These are phyloP conservation scores for Capitulum mitella DNA, from an alignment of 2,888 invertebrate species.

Conservation along the genomic window DNA sequence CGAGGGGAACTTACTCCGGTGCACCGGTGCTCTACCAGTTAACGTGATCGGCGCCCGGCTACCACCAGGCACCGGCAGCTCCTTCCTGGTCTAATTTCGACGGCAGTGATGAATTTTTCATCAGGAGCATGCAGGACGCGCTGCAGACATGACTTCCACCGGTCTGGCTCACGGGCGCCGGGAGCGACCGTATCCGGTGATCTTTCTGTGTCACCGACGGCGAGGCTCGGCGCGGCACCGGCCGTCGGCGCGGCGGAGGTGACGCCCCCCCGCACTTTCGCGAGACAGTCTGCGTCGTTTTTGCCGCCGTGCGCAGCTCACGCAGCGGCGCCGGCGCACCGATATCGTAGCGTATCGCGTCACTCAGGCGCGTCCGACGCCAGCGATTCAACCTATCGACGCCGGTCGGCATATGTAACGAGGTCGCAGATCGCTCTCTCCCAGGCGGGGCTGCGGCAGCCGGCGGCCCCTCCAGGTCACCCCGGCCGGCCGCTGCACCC, in stretches of 20 bases:
- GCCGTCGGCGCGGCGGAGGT: not conserved
- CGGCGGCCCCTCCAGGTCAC: too few relatives aligned
- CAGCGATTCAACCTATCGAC: not conserved
- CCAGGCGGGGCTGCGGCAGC: not conserved
- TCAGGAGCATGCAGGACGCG: not conserved
- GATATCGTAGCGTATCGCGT: not conserved
- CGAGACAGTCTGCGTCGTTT: not conserved
- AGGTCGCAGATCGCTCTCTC: not conserved
- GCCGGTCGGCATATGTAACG: not conserved
- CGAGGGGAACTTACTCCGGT: too few relatives aligned
- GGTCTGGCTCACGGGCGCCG: not conserved
- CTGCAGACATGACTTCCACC: not conserved
- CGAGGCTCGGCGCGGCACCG: not conserved
- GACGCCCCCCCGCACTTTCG: not conserved
- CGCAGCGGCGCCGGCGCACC: not conserved
- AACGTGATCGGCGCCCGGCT: too few relatives aligned
- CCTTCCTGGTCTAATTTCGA: too few relatives aligned
- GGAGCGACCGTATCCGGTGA: not conserved
- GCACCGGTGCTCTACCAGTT: too few relatives aligned
- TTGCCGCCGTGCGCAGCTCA: not conserved
- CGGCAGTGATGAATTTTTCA: not conserved
- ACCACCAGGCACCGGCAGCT: too few relatives aligned
- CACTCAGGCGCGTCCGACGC: not conserved
- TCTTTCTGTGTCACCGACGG: not conserved
- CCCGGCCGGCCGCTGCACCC: too few relatives aligned